Evolutionary conservation across 2,888 invertebrate species (phyloP), one percentile per base, ranked within the genome.

Genomic region (Vandiemenella viatica): DNA sequence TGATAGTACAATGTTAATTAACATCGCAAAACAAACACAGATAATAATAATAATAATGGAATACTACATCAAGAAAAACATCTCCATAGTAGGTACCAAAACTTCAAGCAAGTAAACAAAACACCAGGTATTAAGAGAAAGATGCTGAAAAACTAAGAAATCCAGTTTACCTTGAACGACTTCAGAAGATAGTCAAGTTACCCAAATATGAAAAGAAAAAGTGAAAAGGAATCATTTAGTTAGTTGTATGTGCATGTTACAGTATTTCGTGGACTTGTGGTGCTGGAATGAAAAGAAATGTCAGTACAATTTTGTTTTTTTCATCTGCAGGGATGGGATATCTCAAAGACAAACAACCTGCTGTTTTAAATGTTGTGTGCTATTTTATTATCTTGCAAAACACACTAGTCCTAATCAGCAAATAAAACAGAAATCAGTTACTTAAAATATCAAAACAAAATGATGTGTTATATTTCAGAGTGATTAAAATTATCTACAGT

Each of bases 131-230:
- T 48, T 32, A 32, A 48, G 22, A 48, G 18, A 51, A 43, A 42
- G 37, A 49, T 46, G 45, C 43, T 41, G 49, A 52, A 46, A 46
- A 42, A 45, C 32, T 43, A 46, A 48, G 46, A 52, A 50, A 50
- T 46, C 44, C 46, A 43, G 49, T 52, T 56, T 56, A 56, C 56
- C 56, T 56, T 50, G 55, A 55, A 55, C 48, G 55, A 55, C 56
- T 56, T 53, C 55, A 53, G 52, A 49, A 44, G 55, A 53, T 48
- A 47, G 49, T 48, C 50, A 46, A 53, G 50, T 45, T 50, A 53
- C 42, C 42, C 42, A 42, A 42, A 42, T 50, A 49, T 52, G 52
- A 52, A 55, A 55, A 54, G 52, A 51, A 53, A n/a, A 54, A 53
- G 49, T 49, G 50, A 51, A 49, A 48, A 51, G 50, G 42, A 51